Conservation (phyloP, 2,113 vertebrate species). For the Siphamia tubifer region DNA sequence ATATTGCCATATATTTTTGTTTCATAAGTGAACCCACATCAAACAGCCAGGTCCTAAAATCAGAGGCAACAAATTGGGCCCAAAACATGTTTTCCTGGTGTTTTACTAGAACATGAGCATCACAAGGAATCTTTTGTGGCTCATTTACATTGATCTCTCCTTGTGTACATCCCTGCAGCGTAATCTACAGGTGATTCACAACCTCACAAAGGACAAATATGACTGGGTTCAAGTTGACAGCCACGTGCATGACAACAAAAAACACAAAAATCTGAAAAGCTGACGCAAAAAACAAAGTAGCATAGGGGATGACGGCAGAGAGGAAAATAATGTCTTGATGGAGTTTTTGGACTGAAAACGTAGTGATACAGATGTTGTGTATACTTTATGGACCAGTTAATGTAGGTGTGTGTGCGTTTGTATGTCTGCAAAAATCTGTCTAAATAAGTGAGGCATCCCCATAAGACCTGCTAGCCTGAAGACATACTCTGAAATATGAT, state of each 20-base stretch:
- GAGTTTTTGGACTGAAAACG: not conserved
- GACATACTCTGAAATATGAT: constrained; percentile 2
- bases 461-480: constrained; percentile 15
- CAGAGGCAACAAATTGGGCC: too few relatives aligned
- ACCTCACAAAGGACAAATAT: not conserved
- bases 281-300: not conserved
- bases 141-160: not conserved
- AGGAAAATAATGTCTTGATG: not conserved
- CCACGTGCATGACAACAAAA: not conserved
- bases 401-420: not conserved
- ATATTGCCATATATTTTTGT: too few relatives aligned
- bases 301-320: not conserved
- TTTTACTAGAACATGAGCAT: too few relatives aligned
- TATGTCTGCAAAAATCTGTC: not conserved
- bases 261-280: not conserved
- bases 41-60: too few relatives aligned
- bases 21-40: too few relatives aligned
- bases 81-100: too few relatives aligned
- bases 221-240: not conserved
- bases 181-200: constrained; percentile 28
- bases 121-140: not conserved
- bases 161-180: not conserved
- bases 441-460: not conserved
- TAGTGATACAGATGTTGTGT: constrained; percentile 39
- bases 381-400: not conserved